Evolutionary conservation across 1,140 invertebrate genomes (phyloP).

Genomic region (Atta texana): DNA sequence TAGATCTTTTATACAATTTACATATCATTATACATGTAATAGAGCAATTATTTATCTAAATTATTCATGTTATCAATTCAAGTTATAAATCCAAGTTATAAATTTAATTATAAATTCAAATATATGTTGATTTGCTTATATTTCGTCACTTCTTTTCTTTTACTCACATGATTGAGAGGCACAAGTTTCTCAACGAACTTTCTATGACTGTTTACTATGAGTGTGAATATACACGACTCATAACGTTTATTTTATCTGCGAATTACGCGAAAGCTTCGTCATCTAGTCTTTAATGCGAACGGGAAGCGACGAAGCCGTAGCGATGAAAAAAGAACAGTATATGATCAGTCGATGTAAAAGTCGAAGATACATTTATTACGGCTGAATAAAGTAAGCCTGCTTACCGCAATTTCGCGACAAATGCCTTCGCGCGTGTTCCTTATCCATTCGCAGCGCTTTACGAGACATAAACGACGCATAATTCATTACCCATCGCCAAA

Average conservation of each 20-base stretch:
- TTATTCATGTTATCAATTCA: neutral
- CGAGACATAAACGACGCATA: constrained; percentile 67
- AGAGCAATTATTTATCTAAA: neutral
- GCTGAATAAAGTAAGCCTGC: constrained; percentile 61
- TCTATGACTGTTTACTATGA: neutral
- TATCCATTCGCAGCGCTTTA: constrained; percentile 52
- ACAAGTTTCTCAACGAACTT: neutral
- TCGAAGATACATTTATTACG: constrained; percentile 65
- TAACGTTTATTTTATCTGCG: constrained; percentile 47
- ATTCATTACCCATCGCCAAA: constrained; percentile 69
- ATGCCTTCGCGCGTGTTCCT: constrained; percentile 40
- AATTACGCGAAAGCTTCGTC: constrained; percentile 11
- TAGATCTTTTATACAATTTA: neutral
- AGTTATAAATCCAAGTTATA: neutral
- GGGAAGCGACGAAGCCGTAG: neutral
- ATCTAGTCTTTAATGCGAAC: neutral
- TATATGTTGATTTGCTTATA: neutral
- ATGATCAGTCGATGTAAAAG: constrained; percentile 16
- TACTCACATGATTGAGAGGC: neutral
- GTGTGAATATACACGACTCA: neutral
- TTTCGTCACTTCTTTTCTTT: neutral
- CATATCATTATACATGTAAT: neutral
- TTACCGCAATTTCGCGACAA: constrained; percentile 58
- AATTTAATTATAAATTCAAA: neutral
- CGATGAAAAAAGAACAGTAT: neutral